Evolutionary conservation across 2,797 vertebrate genomes (phyloP), one percentile per base, ranked within the genome.

Genomic region (Hippoglossus hippoglossus): DNA sequence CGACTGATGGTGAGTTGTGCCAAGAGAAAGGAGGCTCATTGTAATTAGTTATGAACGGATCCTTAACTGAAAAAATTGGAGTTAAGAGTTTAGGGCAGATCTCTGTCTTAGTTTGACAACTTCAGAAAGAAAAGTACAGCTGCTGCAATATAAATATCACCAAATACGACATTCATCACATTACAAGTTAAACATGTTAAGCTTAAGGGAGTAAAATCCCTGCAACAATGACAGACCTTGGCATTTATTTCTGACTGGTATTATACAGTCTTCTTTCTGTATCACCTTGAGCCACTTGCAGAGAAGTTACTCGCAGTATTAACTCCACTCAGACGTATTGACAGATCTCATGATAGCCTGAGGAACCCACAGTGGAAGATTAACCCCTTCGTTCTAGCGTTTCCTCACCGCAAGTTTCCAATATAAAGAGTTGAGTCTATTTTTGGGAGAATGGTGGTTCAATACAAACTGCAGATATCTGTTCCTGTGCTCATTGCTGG

Each of bases 301-400:
- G 51, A 69, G 56, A 80, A 76, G 59, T 57, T 70, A 39, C 36
- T 85, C 64, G 74, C 74, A 21, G 63, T 69, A 64, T 75, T 75
- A 82, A 76, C 67, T 75, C 39, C 64, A 77, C 71, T 67, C 76
- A 76, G 76, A 75, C 66, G 56, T 86, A 86, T 86, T 86, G 81
- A 87, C 75, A 66, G 63, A 81, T 79, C 63, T 72, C 19, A 57
- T 55, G 61, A 76, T 85, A 77, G 82, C 87, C 81, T 25, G 63
- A 84, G 82, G 84, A 81, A 69, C 44, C 57, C 62, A 68, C 57
- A 70, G 71, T 26, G 44, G 58, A 79, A 65, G 62, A 70, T 85
- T 77, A 82, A 59, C 59, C 55, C 59, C 22, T 75, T 66, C 55
- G 76, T 70, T 80, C 47, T 28, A 50, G 47, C 60, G 73, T 81